Conservation (phyloP, 1,140 invertebrate species). For the Plodia interpunctella region DNA sequence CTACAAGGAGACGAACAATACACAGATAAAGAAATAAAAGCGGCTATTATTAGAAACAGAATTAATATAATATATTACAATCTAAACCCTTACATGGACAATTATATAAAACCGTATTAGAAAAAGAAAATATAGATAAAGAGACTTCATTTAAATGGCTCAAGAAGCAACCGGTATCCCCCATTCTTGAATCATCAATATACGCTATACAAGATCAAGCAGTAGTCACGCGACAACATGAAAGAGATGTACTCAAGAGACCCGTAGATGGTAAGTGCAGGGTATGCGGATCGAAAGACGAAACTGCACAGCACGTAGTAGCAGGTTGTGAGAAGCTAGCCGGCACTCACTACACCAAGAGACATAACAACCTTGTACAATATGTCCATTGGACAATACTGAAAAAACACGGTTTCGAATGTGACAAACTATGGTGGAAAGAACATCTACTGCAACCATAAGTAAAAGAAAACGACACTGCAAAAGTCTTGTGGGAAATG, state of each 20-base stretch:
- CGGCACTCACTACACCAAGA: too few relatives aligned
- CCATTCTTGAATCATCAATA: slow-evolving; percentile 12
- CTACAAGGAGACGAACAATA: background rate
- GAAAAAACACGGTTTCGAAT: too few relatives aligned
- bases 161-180: slow-evolving; percentile 12
- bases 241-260: background rate
- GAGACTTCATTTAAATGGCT: slow-evolving; percentile 9
- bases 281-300: slow-evolving; percentile 14
- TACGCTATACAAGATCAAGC: slow-evolving; percentile 21
- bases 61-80: background rate
- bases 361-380: slow-evolving; percentile 20
- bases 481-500: slow-evolving; percentile 19
- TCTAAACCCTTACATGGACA: background rate
- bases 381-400: slow-evolving; percentile 12
- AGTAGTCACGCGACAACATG: too few relatives aligned
- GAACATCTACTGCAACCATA: slow-evolving; percentile 7
- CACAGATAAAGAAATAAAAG: slow-evolving; percentile 7
- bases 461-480: slow-evolving; percentile 13
- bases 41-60: background rate
- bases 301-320: slow-evolving; percentile 14
- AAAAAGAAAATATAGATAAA: slow-evolving; percentile 15
- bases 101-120: background rate
- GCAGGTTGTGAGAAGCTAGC: slow-evolving; percentile 17
- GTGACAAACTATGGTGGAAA: slow-evolving; percentile 10
- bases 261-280: slow-evolving; percentile 11